Percentiles rank a stretch among this genome's conserved stretches.
phyloP scores from a whole-genome alignment of 2,797 vertebrate species.

The Gymnodraco acuticeps region DNA sequence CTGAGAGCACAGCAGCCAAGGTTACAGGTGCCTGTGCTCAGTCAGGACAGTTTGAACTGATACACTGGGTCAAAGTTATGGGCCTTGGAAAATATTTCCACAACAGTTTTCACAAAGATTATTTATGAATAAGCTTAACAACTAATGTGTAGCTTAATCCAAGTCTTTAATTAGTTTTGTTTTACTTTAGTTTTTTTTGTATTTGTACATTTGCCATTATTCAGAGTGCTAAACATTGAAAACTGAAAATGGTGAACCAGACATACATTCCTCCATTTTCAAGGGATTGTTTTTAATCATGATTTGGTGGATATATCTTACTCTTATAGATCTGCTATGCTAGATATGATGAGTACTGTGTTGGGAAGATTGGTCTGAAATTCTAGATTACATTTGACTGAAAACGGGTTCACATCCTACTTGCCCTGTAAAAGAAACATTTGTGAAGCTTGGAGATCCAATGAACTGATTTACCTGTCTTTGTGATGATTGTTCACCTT shows the following conservation, averaged over 20 bases:
- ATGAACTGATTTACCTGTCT: constrained; percentile 30
- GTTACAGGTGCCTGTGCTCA: no score
- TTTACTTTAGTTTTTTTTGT: constrained; percentile 9
- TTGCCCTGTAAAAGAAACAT: background rate
- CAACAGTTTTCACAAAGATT: constrained; percentile 30
- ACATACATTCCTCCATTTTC: constrained; percentile 79
- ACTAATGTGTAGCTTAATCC: constrained; percentile 57
- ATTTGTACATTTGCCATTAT: constrained; percentile 43
- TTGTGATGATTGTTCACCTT: constrained; percentile 44
- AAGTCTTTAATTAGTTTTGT: constrained; percentile 51
- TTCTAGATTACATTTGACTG: constrained; percentile 27
- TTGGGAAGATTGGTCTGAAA: constrained; percentile 23
- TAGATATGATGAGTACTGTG: constrained; percentile 24
- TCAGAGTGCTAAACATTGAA: background rate
- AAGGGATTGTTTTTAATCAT: constrained; percentile 48
- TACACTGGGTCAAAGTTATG: no score
- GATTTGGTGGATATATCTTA: constrained; percentile 53
- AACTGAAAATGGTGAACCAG: constrained; percentile 49
- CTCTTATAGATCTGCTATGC: constrained; percentile 38
- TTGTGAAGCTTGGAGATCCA: constrained; percentile 16
- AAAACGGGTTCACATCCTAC: constrained; percentile 12
- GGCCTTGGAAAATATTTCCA: no score
- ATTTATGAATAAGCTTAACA: constrained; percentile 28
- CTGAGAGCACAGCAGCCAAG: no score
- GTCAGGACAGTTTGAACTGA: no score